A percentile compares a stretch with the other conserved stretches of the same genome.
These are phyloP conservation scores for Coelopa pilipes DNA, from an alignment of 2,888 invertebrate genomes.

Conservation along the genomic window DNA sequence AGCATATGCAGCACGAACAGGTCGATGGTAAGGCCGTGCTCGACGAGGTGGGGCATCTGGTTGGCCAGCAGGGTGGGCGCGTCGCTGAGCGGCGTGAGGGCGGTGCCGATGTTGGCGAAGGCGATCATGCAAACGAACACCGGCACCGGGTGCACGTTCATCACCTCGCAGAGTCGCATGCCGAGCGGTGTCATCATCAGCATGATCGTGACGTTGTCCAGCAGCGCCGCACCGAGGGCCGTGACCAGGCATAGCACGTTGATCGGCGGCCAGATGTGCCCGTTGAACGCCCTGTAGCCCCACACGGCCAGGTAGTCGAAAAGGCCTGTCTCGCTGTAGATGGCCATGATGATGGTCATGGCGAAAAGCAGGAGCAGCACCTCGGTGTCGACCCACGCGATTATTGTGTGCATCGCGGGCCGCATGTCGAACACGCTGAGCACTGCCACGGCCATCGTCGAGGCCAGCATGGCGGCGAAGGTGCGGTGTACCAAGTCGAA, in stretches of 20 bases:
- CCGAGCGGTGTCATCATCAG: slow-evolving; percentile 45
- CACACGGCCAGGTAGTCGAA: slow-evolving; percentile 44
- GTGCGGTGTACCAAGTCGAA: slow-evolving; percentile 42
- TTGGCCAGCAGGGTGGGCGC: slow-evolving; percentile 32
- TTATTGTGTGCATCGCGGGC: slow-evolving; percentile 37
- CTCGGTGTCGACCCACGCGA: slow-evolving; percentile 43
- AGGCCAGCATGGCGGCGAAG: slow-evolving; percentile 41
- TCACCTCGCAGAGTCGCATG: slow-evolving; percentile 46
- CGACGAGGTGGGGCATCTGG: slow-evolving; percentile 2
- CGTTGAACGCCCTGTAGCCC: slow-evolving; percentile 43
- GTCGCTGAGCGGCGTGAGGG: slow-evolving; percentile 39
- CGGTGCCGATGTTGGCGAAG: slow-evolving; percentile 43
- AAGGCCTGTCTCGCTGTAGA: slow-evolving; percentile 44
- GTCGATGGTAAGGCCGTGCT: background rate
- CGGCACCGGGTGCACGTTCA: slow-evolving; percentile 45
- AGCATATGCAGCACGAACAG: slow-evolving; percentile 42
- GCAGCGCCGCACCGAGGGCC: slow-evolving; percentile 14
- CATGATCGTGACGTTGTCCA: slow-evolving; percentile 43
- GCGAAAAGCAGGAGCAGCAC: slow-evolving; percentile 44
- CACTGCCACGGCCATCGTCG: slow-evolving; percentile 41
- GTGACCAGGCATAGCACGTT: slow-evolving; percentile 36
- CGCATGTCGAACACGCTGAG: slow-evolving; percentile 37
- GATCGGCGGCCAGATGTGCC: slow-evolving; percentile 49
- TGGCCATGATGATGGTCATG: slow-evolving; percentile 41
- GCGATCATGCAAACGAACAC: slow-evolving; percentile 44